phyloP scores from a whole-genome alignment of 2,113 vertebrate species.

The Antechinus stuartii region DNA sequence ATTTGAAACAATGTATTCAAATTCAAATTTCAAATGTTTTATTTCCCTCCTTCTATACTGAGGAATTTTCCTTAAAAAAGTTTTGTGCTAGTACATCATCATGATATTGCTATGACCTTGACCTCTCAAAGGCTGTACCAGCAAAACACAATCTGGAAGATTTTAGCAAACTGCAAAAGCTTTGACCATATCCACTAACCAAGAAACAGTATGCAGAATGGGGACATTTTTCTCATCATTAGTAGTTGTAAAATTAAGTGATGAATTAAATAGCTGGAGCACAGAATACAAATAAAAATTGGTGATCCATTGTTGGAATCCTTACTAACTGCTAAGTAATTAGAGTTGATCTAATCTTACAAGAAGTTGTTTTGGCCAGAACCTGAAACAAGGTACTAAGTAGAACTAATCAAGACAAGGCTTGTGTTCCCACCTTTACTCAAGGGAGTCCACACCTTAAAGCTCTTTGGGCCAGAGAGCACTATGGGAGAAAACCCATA shows the following conservation, averaged over 20 bases:
- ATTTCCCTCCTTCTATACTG: background rate
- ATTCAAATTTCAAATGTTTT: slow-evolving; percentile 11
- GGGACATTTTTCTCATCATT: background rate
- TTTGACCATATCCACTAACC: background rate
- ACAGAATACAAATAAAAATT: background rate
- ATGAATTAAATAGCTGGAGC: background rate
- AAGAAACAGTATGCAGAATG: background rate
- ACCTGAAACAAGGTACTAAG: no score
- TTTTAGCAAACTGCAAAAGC: background rate
- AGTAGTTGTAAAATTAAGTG: background rate
- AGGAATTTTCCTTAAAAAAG: background rate
- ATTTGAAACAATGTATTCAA: slow-evolving; percentile 1
- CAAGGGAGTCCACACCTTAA: no score
- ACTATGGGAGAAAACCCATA: no score
- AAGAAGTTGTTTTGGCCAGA: no score
- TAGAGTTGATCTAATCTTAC: no score
- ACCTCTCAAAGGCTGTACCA: background rate
- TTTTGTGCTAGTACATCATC: background rate
- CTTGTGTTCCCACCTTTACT: no score
- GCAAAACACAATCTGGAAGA: background rate
- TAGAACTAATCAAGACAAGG: no score
- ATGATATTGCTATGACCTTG: background rate
- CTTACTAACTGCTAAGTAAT: no score
- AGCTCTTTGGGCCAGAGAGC: no score
- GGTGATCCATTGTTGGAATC: background rate